Evolutionary conservation across 2,888 invertebrate species (phyloP).

Genomic region (Sturmia bella): DNA sequence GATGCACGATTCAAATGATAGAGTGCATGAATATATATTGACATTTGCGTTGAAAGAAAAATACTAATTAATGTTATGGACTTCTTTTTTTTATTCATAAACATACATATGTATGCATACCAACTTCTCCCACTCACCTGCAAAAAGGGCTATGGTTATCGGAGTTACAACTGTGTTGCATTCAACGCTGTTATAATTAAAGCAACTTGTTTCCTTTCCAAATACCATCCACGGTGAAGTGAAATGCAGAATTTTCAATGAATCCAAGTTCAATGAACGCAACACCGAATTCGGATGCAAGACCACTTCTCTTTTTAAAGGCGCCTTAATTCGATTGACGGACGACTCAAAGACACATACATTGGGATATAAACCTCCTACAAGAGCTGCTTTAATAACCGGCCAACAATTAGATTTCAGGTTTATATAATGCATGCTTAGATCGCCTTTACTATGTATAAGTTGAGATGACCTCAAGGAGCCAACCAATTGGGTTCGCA

Average conservation of each 20-base stretch:
- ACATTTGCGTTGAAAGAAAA: too few relatives aligned
- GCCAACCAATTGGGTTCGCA: conserved; percentile 91
- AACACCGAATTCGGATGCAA: conserved; percentile 84
- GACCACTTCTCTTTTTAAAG: conserved; percentile 79
- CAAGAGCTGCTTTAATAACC: conserved; percentile 93
- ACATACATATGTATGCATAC: too few relatives aligned
- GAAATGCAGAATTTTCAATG: conserved; percentile 75
- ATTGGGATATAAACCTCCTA: conserved; percentile 94
- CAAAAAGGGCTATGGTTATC: conserved; percentile 88
- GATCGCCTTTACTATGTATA: conserved; percentile 86
- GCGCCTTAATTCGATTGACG: conserved; percentile 85
- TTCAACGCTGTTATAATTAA: conserved; percentile 85
- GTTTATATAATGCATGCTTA: conserved; percentile 90
- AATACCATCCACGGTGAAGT: conserved; percentile 92
- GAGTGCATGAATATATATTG: too few relatives aligned
- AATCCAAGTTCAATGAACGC: conserved; percentile 58
- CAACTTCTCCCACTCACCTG: conserved; percentile 71
- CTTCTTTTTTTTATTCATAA: too few relatives aligned
- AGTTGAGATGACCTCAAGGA: conserved; percentile 85
- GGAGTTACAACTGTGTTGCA: conserved; percentile 90
- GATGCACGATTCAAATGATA: too few relatives aligned
- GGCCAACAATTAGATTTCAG: conserved; percentile 94
- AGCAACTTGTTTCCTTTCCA: conserved; percentile 87
- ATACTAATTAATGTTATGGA: too few relatives aligned
- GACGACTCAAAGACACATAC: conserved; percentile 88